phyloP scores from a whole-genome alignment of 2,797 vertebrate genomes.

The Paedocypris micromegethes region DNA sequence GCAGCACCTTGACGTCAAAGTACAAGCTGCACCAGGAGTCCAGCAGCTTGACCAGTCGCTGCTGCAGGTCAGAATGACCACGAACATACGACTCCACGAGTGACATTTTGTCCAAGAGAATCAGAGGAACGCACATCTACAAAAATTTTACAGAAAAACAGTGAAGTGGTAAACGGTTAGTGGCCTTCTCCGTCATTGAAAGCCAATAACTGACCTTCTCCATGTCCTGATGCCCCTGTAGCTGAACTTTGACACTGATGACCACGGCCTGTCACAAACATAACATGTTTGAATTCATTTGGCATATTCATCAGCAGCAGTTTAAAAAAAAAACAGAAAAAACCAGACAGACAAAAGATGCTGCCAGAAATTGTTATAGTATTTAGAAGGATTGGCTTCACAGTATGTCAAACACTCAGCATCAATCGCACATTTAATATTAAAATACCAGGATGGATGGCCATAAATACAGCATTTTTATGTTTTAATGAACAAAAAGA shows the following conservation, averaged over 20 bases:
- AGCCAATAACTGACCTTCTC: slow-evolving; percentile 62
- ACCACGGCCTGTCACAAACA: slow-evolving; percentile 55
- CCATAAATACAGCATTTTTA: no score
- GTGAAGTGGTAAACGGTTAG: not conserved
- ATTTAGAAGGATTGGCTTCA: no score
- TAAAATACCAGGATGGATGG: no score
- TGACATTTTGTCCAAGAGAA: slow-evolving; percentile 65
- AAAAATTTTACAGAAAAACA: not conserved
- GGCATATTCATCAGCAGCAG: not conserved
- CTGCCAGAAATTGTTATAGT: no score
- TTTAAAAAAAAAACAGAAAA: not conserved
- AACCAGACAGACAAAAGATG: no score
- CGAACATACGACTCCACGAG: slow-evolving; percentile 64
- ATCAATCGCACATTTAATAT: no score
- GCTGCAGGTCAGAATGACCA: slow-evolving; percentile 58
- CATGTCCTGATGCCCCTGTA: slow-evolving; percentile 66
- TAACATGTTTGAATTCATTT: slow-evolving; percentile 1
- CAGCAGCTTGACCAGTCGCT: slow-evolving; percentile 60
- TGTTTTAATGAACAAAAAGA: no score
- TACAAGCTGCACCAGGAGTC: slow-evolving; percentile 68
- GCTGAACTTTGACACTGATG: slow-evolving; percentile 59
- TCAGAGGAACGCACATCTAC: slow-evolving; percentile 69
- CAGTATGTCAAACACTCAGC: no score
- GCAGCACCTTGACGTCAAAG: slow-evolving; percentile 52
- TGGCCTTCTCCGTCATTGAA: no score